Base-by-base conservation (phyloP, 1,140 invertebrate species). In the Lucilia sericata region DNA sequence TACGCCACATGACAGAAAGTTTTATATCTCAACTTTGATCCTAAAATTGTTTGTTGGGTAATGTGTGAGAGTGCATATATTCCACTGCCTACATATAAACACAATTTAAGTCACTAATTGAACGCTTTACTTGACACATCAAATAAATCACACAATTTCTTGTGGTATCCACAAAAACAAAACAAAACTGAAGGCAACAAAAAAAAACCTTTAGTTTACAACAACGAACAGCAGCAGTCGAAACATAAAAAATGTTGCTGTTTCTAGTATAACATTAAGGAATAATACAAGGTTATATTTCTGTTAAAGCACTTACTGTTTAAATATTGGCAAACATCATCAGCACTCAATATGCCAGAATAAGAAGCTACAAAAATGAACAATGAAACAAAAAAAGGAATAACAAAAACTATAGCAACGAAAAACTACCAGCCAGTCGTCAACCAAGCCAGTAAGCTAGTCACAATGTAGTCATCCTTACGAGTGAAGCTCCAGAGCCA, bases 71-170 rank as follows among this genome's bases (percentile, higher is more conserved):
- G 19, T 70, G 65, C n/a, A 21, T 70, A 19, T 70, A 19, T 25
- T 19, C 65, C 21, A 51, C 47, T 75, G 74, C 36, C 78, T 60
- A 84, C 47, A 84, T 74, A 83, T 81, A 80, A 75, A 86, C 87
- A 87, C 88, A 90, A 88, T 87, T 90, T 88, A 88, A 88, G 87
- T 87, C 87, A 87, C 89, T 90, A 90, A 90, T 90, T 90, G 88
- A 90, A 90, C 88, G 89, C 89, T 90, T 90, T 88, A 88, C 84
- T 85, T 86, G 89, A 89, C 89, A 90, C 89, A 86, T 88, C 74
- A 85, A 86, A 90, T 90, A 90, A 90, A 90, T 90, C 89, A 90
- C 88, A 87, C 83, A 86, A 87, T 85, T 86, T 84, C 60, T 84
- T 82, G 49, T 78, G 81, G 82, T 70, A 84, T 80, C 34, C 55